These are phyloP conservation scores for Drosophila mulleri DNA, from an alignment of 2,888 invertebrate genomes.

Conservation along the genomic window DNA sequence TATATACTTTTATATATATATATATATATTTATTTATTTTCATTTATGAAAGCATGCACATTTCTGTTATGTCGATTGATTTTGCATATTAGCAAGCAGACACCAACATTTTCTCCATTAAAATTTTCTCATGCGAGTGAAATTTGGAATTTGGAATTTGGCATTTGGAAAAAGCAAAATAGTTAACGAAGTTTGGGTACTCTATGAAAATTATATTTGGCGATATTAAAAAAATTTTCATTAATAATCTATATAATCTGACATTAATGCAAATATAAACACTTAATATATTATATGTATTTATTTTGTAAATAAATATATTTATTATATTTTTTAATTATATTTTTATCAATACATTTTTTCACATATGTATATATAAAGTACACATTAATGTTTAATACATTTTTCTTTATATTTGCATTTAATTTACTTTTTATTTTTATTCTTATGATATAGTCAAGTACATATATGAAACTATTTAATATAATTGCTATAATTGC, in stretches of 20 bases:
- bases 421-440: neutral
- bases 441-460: neutral
- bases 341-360: too few relatives aligned
- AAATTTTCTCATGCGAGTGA: slow-evolving; percentile 42
- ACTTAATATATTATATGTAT: too few relatives aligned
- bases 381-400: too few relatives aligned
- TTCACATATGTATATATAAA: too few relatives aligned
- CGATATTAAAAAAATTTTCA: neutral
- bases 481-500: neutral
- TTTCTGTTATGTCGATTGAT: slow-evolving; percentile 50
- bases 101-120: slow-evolving; percentile 50
- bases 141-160: too few relatives aligned
- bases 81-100: slow-evolving; percentile 61
- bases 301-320: too few relatives aligned
- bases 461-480: too few relatives aligned
- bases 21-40: neutral
- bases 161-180: slow-evolving; percentile 17
- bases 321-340: too few relatives aligned
- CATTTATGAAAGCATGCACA: neutral
- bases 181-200: neutral
- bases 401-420: neutral
- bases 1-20: neutral
- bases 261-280: too few relatives aligned
- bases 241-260: neutral
- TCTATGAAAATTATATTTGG: neutral